A percentile compares a stretch with the other conserved stretches of the same genome.
Conservation (phyloP, 2,113 vertebrate species). For the Sorex araneus region DNA sequence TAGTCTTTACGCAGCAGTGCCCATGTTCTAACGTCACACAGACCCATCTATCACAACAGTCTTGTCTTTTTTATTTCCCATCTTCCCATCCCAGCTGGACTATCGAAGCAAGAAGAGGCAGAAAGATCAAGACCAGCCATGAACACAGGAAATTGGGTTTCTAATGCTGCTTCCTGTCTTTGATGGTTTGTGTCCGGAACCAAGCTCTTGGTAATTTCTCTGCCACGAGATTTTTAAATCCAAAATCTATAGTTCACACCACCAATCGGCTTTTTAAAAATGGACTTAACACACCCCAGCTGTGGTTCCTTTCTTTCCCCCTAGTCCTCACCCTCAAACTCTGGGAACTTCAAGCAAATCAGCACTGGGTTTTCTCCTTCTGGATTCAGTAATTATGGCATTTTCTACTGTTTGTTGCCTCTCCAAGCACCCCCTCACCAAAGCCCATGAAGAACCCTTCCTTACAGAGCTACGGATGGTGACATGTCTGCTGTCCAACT, state of each 20-base stretch:
- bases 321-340: background rate
- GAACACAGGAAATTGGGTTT: conserved; percentile 33
- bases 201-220: conserved; percentile 59
- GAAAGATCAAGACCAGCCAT: background rate
- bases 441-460: too few relatives aligned
- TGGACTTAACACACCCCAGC: background rate
- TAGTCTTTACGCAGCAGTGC: too few relatives aligned
- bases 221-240: background rate
- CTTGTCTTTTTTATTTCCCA: too few relatives aligned
- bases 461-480: too few relatives aligned
- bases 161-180: conserved; percentile 42
- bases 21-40: too few relatives aligned
- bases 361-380: background rate
- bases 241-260: conserved; percentile 29
- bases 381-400: background rate
- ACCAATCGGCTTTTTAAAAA: conserved; percentile 12
- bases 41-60: too few relatives aligned
- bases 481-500: background rate
- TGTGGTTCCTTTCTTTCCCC: background rate
- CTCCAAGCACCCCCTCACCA: too few relatives aligned
- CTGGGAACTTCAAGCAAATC: background rate
- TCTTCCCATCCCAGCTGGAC: background rate
- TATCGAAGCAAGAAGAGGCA: background rate
- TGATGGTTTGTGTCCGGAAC: conserved; percentile 40
- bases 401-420: background rate